Evolutionary conservation across 2,888 invertebrate species (phyloP).

Genomic region (Colostygia pectinataria): DNA sequence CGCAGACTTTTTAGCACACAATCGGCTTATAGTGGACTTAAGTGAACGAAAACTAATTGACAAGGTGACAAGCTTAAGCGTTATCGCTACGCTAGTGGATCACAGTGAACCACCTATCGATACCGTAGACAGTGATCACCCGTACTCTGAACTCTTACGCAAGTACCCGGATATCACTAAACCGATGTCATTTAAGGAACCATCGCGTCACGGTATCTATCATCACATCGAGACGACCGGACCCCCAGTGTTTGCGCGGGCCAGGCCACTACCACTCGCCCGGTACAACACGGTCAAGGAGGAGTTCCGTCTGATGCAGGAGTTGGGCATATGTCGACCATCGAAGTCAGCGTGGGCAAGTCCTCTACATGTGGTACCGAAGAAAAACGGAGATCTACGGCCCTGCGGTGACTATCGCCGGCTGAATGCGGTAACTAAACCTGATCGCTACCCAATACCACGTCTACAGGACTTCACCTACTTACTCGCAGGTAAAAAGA

Average conservation of each 20-base stretch:
- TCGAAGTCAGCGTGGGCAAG: conserved; percentile 57
- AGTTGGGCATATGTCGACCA: conserved; percentile 51
- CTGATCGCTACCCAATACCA: background rate
- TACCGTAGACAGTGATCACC: too few relatives aligned
- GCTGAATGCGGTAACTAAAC: conserved; percentile 1
- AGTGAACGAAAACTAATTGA: conserved; percentile 26
- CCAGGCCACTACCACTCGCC: conserved; percentile 48
- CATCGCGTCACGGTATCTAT: conserved; percentile 22
- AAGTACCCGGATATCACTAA: conserved; percentile 33
- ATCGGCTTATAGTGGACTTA: conserved; percentile 35
- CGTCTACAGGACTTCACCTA: background rate
- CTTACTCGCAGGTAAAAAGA: background rate
- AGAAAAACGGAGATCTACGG: conserved; percentile 32
- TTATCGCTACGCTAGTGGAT: too few relatives aligned
- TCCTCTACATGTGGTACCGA: conserved; percentile 35
- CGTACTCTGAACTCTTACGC: background rate
- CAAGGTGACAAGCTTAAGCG: conserved; percentile 21
- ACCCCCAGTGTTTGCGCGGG: conserved; percentile 43
- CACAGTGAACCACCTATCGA: too few relatives aligned
- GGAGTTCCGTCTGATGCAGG: conserved; percentile 46
- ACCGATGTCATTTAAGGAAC: conserved; percentile 28
- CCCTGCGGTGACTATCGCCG: conserved; percentile 2
- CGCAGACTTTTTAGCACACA: conserved; percentile 25
- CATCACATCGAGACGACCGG: conserved; percentile 50
- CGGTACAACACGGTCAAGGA: conserved; percentile 42